These are phyloP conservation scores for Naja naja DNA, from an alignment of 2,113 vertebrate genomes.

Conservation along the genomic window DNA sequence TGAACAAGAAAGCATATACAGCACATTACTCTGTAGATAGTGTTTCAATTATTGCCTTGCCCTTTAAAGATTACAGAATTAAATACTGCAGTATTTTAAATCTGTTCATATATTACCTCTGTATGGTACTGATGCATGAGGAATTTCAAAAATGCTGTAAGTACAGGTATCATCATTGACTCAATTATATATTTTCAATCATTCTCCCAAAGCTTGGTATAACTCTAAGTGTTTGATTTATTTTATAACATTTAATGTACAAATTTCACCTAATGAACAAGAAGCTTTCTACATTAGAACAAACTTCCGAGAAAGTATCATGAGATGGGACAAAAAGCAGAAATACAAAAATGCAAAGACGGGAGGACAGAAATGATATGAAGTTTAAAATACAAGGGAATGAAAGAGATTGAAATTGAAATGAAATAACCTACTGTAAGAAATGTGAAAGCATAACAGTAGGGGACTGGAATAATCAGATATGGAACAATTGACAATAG, in stretches of 20 bases:
- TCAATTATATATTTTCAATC: slow-evolving; percentile 62
- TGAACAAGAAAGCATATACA: background rate
- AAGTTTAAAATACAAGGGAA: slow-evolving; percentile 67
- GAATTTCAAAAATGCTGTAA: slow-evolving; percentile 44
- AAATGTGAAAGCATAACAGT: slow-evolving; percentile 70
- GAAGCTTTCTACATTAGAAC: slow-evolving; percentile 48
- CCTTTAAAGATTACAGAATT: slow-evolving; percentile 49
- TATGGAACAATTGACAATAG: slow-evolving; percentile 61
- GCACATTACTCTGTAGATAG: slow-evolving; percentile 39
- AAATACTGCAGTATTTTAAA: slow-evolving; percentile 53
- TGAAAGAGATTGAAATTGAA: slow-evolving; percentile 66
- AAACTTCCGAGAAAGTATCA: slow-evolving; percentile 51
- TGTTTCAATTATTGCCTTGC: slow-evolving; percentile 40
- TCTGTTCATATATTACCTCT: slow-evolving; percentile 50
- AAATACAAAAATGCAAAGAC: slow-evolving; percentile 44
- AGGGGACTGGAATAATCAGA: slow-evolving; percentile 69
- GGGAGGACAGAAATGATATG: slow-evolving; percentile 52
- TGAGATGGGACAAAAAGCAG: slow-evolving; percentile 55
- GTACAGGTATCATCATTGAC: slow-evolving; percentile 26
- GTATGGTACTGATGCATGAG: slow-evolving; percentile 45
- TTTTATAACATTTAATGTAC: slow-evolving; percentile 50
- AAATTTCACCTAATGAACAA: slow-evolving; percentile 49
- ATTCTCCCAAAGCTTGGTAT: slow-evolving; percentile 57
- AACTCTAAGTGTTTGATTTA: slow-evolving; percentile 56
- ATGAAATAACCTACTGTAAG: slow-evolving; percentile 70